phyloP scores from a whole-genome alignment of 2,888 invertebrate genomes.

The Elegia similella region DNA sequence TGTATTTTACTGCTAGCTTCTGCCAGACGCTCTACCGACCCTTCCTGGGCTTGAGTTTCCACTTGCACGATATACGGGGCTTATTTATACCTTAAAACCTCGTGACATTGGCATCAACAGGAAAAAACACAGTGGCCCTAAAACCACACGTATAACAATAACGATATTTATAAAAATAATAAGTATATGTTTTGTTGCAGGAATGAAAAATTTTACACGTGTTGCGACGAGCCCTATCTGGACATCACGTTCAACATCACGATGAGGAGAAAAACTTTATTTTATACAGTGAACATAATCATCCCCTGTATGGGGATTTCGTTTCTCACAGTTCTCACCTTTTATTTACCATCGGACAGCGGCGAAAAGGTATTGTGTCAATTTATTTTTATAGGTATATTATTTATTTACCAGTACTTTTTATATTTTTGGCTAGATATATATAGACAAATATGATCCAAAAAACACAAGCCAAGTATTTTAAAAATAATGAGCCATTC shows the following conservation, averaged over 20 bases:
- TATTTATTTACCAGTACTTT: too few relatives aligned
- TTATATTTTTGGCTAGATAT: too few relatives aligned
- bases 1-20: too few relatives aligned
- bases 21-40: too few relatives aligned
- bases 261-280: constrained; percentile 96
- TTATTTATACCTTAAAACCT: too few relatives aligned
- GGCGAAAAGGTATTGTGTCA: constrained; percentile 91
- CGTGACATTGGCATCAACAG: not conserved
- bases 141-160: not conserved
- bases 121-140: not conserved
- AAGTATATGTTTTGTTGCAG: constrained; percentile 69
- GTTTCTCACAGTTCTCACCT: constrained; percentile 97
- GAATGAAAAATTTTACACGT: constrained; percentile 96
- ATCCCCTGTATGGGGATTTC: constrained; percentile 99
- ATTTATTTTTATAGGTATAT: not conserved
- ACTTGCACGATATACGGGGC: too few relatives aligned
- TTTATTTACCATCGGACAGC: constrained; percentile 98
- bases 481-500: too few relatives aligned
- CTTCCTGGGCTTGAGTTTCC: too few relatives aligned
- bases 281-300: constrained; percentile 98
- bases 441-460: too few relatives aligned
- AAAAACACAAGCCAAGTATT: too few relatives aligned
- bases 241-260: constrained; percentile 99
- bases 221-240: constrained; percentile 97
- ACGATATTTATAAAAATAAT: not conserved